phyloP scores from a whole-genome alignment of 2,797 vertebrate genomes.

The Delichon dasypus region DNA sequence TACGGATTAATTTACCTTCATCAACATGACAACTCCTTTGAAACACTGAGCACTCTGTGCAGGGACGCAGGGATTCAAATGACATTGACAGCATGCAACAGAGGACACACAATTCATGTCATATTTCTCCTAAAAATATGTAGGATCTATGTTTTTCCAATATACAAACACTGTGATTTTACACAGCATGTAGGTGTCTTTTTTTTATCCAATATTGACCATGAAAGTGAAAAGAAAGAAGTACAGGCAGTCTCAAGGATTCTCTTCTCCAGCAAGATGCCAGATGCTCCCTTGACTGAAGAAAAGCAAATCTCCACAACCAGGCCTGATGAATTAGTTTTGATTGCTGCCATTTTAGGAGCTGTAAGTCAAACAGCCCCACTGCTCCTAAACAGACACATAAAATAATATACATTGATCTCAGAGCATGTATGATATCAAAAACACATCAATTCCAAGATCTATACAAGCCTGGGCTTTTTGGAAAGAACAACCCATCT shows the following conservation, averaged over 20 bases:
- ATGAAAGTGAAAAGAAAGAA: background rate
- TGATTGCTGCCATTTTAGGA: background rate
- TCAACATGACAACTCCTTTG: slow-evolving; percentile 11
- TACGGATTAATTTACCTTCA: slow-evolving; percentile 26
- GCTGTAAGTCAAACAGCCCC: background rate
- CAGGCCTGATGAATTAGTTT: background rate
- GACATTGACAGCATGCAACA: background rate
- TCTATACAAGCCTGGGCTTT: background rate
- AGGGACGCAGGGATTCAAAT: slow-evolving; percentile 32
- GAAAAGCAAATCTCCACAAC: background rate
- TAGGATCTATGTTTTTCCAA: background rate
- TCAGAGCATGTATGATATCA: background rate
- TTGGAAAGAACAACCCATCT: background rate
- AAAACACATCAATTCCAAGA: background rate
- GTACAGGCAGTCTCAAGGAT: background rate
- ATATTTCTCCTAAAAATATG: background rate
- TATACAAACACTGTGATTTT: background rate
- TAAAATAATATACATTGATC: background rate
- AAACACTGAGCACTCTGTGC: background rate
- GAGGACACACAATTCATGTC: background rate
- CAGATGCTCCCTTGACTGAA: background rate
- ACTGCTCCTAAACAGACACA: background rate
- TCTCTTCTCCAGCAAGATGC: background rate
- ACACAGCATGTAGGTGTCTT: background rate
- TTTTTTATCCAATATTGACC: background rate